phyloP scores from a whole-genome alignment of 2,113 vertebrate species.

The Carollia perspicillata region DNA sequence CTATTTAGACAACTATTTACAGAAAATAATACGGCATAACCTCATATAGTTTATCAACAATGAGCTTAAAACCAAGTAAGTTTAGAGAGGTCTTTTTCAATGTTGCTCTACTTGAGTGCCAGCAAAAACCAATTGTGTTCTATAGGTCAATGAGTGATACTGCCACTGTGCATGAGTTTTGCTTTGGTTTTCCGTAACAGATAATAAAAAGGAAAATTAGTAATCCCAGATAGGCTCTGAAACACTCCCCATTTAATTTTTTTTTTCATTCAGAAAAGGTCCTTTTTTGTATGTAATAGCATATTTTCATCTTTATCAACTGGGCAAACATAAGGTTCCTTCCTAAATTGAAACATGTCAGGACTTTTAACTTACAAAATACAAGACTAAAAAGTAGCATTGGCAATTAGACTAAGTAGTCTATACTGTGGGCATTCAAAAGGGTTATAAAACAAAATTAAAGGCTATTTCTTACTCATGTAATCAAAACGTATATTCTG shows the following conservation, averaged over 20 bases:
- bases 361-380: neutral
- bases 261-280: neutral
- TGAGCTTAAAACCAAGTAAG: neutral
- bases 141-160: neutral
- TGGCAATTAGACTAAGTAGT: neutral
- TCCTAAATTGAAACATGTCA: constrained; percentile 6
- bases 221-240: neutral
- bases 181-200: constrained; percentile 15
- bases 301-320: neutral
- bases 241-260: neutral
- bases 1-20: neutral
- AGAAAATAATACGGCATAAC: constrained; percentile 1
- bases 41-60: neutral
- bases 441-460: constrained; percentile 21
- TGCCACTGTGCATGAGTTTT: neutral
- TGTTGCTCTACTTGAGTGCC: neutral
- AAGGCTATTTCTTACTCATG: neutral
- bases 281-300: neutral
- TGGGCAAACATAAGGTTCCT: constrained; percentile 6
- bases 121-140: neutral
- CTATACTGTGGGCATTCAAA: neutral
- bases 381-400: constrained; percentile 4
- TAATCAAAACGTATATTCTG: constrained; percentile 15
- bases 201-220: constrained; percentile 30
- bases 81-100: neutral